Conservation (phyloP, 1,140 invertebrate species). For the Phortica variegata region DNA sequence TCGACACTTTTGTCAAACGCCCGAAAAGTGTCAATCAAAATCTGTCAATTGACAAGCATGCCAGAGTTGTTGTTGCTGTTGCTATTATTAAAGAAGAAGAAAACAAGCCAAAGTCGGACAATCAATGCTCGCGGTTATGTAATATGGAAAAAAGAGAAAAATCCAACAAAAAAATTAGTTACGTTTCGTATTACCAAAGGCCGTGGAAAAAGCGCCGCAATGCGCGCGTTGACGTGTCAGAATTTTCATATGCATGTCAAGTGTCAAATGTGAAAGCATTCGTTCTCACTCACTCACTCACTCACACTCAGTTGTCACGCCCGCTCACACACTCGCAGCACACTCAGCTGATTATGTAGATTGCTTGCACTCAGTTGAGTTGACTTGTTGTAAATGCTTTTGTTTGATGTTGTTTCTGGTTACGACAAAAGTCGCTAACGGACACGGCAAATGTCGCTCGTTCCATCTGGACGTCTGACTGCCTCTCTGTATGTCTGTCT, state of each 20-base stretch:
- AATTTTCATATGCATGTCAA: conserved; percentile 57
- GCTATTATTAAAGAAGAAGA: conserved; percentile 5
- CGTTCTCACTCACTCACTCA: background rate
- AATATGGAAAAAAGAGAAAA: no score
- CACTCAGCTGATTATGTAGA: conserved; percentile 36
- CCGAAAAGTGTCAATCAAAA: conserved; percentile 32
- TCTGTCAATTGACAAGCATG: conserved; percentile 14
- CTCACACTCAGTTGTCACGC: background rate
- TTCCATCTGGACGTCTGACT: background rate
- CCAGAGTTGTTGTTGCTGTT: background rate
- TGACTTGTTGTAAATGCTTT: conserved; percentile 23
- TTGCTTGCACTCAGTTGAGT: conserved; percentile 13
- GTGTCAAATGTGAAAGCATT: conserved; percentile 41
- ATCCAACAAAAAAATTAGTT: conserved; percentile 31
- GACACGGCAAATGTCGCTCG: background rate
- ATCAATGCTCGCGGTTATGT: background rate
- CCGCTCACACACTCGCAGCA: conserved; percentile 23
- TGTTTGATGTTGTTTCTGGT: conserved; percentile 32
- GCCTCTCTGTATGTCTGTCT: no score
- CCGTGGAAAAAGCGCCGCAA: conserved; percentile 26
- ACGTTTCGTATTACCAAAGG: conserved; percentile 39
- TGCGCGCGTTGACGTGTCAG: conserved; percentile 51
- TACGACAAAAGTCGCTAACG: background rate
- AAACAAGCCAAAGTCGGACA: background rate
- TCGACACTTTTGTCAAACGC: conserved; percentile 41